Evolutionary conservation across 2,888 invertebrate genomes (phyloP).

Genomic region (Eutolmus rufibarbis): DNA sequence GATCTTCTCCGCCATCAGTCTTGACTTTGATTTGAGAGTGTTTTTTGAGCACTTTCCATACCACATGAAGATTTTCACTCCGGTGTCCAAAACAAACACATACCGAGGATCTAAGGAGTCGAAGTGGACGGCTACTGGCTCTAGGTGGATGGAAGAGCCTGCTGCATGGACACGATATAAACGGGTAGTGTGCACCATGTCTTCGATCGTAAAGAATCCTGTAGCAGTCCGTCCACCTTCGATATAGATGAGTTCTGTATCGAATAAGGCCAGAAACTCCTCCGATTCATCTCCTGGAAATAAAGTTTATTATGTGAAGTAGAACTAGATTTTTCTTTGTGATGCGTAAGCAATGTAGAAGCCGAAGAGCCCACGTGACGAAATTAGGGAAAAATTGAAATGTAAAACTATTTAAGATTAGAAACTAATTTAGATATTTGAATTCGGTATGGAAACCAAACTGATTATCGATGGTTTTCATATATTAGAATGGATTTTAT

Average conservation of each 20-base stretch:
- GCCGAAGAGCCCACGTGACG: too few relatives aligned
- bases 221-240: conserved; percentile 97
- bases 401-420: too few relatives aligned
- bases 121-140: conserved; percentile 78
- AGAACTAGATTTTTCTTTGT: background rate
- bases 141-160: conserved; percentile 86
- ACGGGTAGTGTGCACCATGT: conserved; percentile 82
- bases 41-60: conserved; percentile 79
- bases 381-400: too few relatives aligned
- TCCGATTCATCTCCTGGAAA: conserved; percentile 82
- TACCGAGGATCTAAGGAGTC: conserved; percentile 87
- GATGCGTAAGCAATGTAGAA: background rate
- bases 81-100: conserved; percentile 91
- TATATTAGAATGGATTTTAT: too few relatives aligned
- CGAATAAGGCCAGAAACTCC: conserved; percentile 92
- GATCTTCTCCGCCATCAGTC: conserved; percentile 94
- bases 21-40: conserved; percentile 79
- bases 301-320: background rate
- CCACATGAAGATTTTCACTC: conserved; percentile 89
- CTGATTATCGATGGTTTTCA: too few relatives aligned
- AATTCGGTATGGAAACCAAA: too few relatives aligned
- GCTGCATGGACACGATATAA: conserved; percentile 89
- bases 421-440: too few relatives aligned
- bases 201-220: conserved; percentile 97
- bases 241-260: conserved; percentile 89